Percentiles rank a stretch among this genome's conserved stretches.
Evolutionary conservation across 2,113 vertebrate species (phyloP).

Genomic region (Elgaria multicarinata): DNA sequence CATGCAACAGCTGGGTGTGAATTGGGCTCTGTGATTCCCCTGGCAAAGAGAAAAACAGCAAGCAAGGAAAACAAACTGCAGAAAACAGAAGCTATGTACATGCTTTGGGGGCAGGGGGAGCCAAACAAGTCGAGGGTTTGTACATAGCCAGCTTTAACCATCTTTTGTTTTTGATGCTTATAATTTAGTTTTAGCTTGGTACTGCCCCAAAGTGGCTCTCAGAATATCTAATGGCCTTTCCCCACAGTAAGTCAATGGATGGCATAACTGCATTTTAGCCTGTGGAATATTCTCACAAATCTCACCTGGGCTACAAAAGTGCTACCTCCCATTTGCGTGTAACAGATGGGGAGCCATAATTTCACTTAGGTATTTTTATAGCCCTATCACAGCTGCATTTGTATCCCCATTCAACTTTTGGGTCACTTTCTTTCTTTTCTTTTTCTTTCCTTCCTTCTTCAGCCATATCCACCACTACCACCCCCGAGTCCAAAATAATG

Average conservation of each 20-base stretch:
- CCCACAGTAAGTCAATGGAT: background rate
- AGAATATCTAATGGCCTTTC: background rate
- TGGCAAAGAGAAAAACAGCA: constrained; percentile 11
- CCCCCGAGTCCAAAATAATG: background rate
- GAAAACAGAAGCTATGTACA: background rate
- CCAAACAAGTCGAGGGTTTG: too few relatives aligned
- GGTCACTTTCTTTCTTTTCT: background rate
- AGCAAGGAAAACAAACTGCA: background rate
- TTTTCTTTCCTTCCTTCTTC: background rate
- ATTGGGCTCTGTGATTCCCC: constrained; percentile 47
- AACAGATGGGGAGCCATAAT: background rate
- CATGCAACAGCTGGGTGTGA: constrained; percentile 59
- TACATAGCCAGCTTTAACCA: background rate
- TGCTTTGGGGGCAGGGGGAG: background rate
- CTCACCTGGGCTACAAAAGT: background rate
- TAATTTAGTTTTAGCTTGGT: background rate
- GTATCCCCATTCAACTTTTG: background rate
- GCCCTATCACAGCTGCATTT: background rate
- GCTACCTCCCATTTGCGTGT: background rate
- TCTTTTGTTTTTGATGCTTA: background rate
- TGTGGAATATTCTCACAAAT: background rate
- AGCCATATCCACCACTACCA: too few relatives aligned
- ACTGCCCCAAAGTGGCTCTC: background rate
- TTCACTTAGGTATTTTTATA: background rate
- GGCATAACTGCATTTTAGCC: background rate